Evolutionary conservation across 2,113 vertebrate species (phyloP).

Genomic region (Stigmatopora argus): DNA sequence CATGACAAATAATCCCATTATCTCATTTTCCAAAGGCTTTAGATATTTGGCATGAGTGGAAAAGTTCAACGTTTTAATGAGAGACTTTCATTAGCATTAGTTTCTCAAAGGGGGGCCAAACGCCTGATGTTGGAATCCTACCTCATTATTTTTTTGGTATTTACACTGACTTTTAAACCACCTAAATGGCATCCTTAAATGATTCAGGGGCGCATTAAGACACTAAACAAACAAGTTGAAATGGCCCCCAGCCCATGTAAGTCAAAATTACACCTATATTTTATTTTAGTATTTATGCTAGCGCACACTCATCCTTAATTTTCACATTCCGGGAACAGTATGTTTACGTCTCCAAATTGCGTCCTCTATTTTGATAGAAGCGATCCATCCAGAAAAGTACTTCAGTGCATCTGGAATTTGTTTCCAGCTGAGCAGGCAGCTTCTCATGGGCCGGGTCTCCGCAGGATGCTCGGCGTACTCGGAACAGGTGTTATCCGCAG

Average conservation of each 20-base stretch:
- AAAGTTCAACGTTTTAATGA: slow-evolving; percentile 20
- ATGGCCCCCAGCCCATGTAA: slow-evolving; percentile 8
- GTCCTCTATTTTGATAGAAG: background rate
- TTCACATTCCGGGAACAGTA: background rate
- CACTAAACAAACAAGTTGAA: slow-evolving; percentile 15
- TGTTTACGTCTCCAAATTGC: background rate
- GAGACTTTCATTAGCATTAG: slow-evolving; percentile 23
- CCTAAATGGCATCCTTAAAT: slow-evolving; percentile 17
- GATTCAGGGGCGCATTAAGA: slow-evolving; percentile 19
- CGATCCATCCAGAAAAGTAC: background rate
- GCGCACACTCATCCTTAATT: background rate
- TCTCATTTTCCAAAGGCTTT: slow-evolving; percentile 17
- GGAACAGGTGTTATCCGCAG: slow-evolving; percentile 52
- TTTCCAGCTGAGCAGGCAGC: slow-evolving; percentile 13
- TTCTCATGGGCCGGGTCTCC: background rate
- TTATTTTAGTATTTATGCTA: background rate
- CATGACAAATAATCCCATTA: slow-evolving; percentile 3
- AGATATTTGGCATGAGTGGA: slow-evolving; percentile 20
- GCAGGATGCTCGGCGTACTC: slow-evolving; percentile 12
- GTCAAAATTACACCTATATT: background rate
- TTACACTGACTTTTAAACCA: slow-evolving; percentile 19
- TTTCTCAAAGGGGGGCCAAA: background rate
- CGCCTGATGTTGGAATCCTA: background rate
- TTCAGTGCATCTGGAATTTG: background rate
- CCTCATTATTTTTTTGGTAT: slow-evolving; percentile 2